Conservation (phyloP, 1,140 invertebrate species). For the Neodiprion lecontei region DNA sequence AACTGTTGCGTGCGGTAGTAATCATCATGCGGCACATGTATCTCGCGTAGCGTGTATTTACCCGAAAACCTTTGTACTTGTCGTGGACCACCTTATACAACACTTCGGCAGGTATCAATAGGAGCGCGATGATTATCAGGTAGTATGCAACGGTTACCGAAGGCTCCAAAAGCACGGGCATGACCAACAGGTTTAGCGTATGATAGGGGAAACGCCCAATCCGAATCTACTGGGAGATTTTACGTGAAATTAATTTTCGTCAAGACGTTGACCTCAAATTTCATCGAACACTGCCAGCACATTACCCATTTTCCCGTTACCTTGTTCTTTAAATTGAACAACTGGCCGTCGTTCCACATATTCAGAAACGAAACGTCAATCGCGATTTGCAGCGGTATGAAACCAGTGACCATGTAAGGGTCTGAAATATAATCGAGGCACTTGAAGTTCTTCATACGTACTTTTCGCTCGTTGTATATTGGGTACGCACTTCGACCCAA, state of each 20-base stretch:
- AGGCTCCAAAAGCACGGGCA: conserved; percentile 27
- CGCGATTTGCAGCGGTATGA: conserved; percentile 35
- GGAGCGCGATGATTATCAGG: conserved; percentile 30
- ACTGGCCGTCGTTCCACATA: conserved; percentile 22
- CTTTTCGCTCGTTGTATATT: too few relatives aligned
- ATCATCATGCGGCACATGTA: too few relatives aligned
- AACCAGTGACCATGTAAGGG: conserved; percentile 33
- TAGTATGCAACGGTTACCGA: conserved; percentile 38
- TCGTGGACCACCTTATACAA: conserved; percentile 32
- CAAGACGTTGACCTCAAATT: background rate
- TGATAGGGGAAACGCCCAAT: conserved; percentile 30
- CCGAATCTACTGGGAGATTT: conserved; percentile 26
- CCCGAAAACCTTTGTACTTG: conserved; percentile 36
- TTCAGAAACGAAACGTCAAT: conserved; percentile 34
- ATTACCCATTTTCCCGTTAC: background rate
- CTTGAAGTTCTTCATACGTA: too few relatives aligned
- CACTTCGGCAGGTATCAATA: conserved; percentile 26
- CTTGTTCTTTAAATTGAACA: background rate
- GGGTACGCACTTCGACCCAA: too few relatives aligned
- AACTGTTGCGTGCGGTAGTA: too few relatives aligned
- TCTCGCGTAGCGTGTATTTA: conserved; percentile 15
- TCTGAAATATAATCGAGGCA: conserved; percentile 21
- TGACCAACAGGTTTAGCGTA: conserved; percentile 28
- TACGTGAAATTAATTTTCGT: conserved; percentile 22
- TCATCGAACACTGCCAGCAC: background rate